A percentile compares a stretch with the other conserved stretches of the same genome.
phyloP scores from a whole-genome alignment of 2,797 vertebrate species.

The Halcyon badia region DNA sequence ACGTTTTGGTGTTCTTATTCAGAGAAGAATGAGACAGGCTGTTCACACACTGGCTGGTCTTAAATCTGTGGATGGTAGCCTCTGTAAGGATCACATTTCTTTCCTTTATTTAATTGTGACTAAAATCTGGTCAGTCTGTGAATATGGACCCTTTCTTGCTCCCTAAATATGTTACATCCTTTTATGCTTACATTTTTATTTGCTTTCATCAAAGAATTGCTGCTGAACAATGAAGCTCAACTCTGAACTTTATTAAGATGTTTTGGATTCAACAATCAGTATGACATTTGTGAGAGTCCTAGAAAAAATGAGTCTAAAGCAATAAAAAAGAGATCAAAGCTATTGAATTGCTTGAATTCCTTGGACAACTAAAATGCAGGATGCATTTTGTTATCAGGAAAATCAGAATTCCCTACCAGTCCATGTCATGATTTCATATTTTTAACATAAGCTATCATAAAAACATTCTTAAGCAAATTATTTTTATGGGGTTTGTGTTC shows the following conservation, averaged over 20 bases:
- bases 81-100: not conserved
- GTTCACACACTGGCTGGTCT: not conserved
- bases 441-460: not conserved
- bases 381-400: not conserved
- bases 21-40: not conserved
- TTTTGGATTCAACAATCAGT: not conserved
- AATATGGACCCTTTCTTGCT: not conserved
- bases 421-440: not conserved
- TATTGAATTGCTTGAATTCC: not conserved
- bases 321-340: not conserved
- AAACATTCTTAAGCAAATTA: not conserved
- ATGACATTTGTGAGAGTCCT: not conserved
- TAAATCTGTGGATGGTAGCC: not conserved
- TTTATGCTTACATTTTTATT: not conserved
- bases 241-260: not conserved
- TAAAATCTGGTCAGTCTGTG: not conserved
- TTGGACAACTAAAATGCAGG: not conserved
- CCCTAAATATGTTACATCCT: not conserved
- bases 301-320: not conserved
- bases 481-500: not conserved
- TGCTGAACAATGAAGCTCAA: not conserved
- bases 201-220: not conserved
- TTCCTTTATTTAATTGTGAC: not conserved
- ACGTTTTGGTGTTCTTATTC: accelerated
- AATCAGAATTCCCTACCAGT: not conserved